phyloP scores from a whole-genome alignment of 2,113 vertebrate species.

The Xenopus tropicalis region DNA sequence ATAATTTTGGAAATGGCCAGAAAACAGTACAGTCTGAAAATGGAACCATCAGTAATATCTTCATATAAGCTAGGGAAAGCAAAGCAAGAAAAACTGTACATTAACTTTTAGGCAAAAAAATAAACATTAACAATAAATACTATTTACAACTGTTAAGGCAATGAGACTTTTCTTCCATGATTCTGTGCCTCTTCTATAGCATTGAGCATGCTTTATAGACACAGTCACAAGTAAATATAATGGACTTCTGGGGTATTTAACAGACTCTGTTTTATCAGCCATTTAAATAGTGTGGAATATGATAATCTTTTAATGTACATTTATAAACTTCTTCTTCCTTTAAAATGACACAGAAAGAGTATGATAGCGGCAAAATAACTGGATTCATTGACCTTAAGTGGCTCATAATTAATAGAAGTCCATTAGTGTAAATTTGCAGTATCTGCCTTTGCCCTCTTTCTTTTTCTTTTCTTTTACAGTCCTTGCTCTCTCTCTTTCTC shows the following conservation, averaged over 20 bases:
- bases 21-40: too few relatives aligned
- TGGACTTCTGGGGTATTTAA: not conserved
- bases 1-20: too few relatives aligned
- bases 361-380: slow-evolving; percentile 30
- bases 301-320: slow-evolving; percentile 21
- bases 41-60: too few relatives aligned
- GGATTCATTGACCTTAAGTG: slow-evolving; percentile 37
- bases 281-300: slow-evolving; percentile 5
- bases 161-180: too few relatives aligned
- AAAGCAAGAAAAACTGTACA: too few relatives aligned
- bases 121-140: too few relatives aligned
- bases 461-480: slow-evolving; percentile 9
- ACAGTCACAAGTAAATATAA: too few relatives aligned
- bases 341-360: slow-evolving; percentile 13
- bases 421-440: slow-evolving; percentile 41
- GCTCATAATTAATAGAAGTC: slow-evolving; percentile 41
- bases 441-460: slow-evolving; percentile 13
- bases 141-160: too few relatives aligned
- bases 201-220: too few relatives aligned
- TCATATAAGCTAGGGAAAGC: too few relatives aligned
- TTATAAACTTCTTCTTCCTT: slow-evolving; percentile 31
- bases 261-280: not conserved
- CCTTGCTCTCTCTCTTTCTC: slow-evolving; percentile 19
- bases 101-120: too few relatives aligned
- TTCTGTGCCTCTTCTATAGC: too few relatives aligned